These are phyloP conservation scores for Lacerta bilineata DNA, from an alignment of 2,797 vertebrate species.

Conservation along the genomic window DNA sequence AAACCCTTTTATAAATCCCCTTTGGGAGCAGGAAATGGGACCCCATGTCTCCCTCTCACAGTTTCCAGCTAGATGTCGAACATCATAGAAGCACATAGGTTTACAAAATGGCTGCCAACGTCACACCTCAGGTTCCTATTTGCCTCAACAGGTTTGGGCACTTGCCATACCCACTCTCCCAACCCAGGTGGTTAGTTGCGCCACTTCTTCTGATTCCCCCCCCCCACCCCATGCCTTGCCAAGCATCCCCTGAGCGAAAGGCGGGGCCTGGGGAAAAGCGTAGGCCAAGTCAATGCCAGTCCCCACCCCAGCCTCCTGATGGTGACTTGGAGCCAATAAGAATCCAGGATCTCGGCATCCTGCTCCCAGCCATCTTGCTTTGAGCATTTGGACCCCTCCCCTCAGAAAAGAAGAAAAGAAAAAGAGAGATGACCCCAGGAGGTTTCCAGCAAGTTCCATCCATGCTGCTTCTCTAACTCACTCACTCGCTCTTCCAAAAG, in stretches of 20 bases:
- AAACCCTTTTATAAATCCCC: not conserved
- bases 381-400: not conserved
- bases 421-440: not conserved
- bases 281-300: not conserved
- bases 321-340: not conserved
- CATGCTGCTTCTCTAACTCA: not conserved
- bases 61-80: not conserved
- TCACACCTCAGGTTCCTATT: not conserved
- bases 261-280: not conserved
- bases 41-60: too few relatives aligned
- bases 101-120: not conserved
- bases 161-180: not conserved
- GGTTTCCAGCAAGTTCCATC: not conserved
- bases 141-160: conserved; percentile 6
- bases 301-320: not conserved
- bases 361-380: not conserved
- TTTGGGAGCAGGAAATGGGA: not conserved
- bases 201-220: not conserved
- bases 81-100: too few relatives aligned
- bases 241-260: not conserved
- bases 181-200: not conserved
- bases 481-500: not conserved
- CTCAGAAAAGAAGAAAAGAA: too few relatives aligned
- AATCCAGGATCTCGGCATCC: not conserved
- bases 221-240: not conserved